A percentile compares a stretch with the other conserved stretches of the same genome.
These are phyloP conservation scores for Tachysurus vachellii DNA, from an alignment of 2,113 vertebrate species.

Conservation along the genomic window DNA sequence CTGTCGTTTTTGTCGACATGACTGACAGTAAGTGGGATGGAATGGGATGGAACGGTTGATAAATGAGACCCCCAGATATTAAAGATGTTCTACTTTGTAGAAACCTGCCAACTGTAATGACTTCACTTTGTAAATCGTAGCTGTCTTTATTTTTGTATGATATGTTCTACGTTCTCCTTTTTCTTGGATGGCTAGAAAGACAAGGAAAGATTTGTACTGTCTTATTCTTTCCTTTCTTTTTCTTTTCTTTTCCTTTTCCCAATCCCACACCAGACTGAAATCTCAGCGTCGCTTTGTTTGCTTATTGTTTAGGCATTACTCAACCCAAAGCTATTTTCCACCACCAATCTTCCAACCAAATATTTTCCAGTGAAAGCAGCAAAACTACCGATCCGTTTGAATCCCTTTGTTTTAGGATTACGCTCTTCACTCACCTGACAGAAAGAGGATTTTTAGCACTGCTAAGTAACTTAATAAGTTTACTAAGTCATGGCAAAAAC, in stretches of 20 bases:
- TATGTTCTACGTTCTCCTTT: not conserved
- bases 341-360: not conserved
- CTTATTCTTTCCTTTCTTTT: not conserved
- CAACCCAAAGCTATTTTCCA: constrained; percentile 4
- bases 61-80: not conserved
- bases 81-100: not conserved
- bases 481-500: not conserved
- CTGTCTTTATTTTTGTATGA: not conserved
- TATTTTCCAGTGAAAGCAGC: not conserved
- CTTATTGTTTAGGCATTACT: constrained; percentile 4
- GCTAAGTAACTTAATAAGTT: not conserved
- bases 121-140: not conserved
- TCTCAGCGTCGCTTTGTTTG: not conserved
- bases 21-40: constrained; percentile 23
- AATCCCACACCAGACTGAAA: not conserved
- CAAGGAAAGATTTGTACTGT: not conserved
- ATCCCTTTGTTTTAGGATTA: not conserved
- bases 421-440: not conserved
- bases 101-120: not conserved
- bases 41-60: not conserved
- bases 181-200: not conserved
- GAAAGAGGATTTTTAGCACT: not conserved
- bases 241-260: not conserved
- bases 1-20: not conserved
- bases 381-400: not conserved